Evolutionary conservation across 2,113 vertebrate genomes (phyloP), one percentile per base, ranked within the genome.

Genomic region (Pterophyllum scalare): DNA sequence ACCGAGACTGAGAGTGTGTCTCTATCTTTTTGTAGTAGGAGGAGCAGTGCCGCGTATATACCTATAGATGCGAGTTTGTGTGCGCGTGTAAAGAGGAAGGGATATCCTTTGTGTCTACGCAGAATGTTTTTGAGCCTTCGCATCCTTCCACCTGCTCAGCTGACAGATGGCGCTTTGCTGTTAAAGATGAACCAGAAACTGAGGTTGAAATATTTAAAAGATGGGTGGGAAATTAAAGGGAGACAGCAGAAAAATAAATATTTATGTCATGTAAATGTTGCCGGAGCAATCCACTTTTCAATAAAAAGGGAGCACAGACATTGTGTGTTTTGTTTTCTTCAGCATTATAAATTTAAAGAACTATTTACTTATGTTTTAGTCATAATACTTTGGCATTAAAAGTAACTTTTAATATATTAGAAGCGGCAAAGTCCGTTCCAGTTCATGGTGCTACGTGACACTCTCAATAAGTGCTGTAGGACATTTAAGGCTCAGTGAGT

Each of bases 141-240:
- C 58, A 70, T 81, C 77, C 78, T 67, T 81, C 74, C 89, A 91
- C 88, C 89, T 91, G 87, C 79, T 90, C 74, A 82, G 67, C 82
- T 35, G 77, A 61, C 86, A 88, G 91, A 92, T 86, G 88, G 89
- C 46, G 80, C 20, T 26, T 74, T 22, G 79, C 77, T 86, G 58
- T 75, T 84, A 52, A 74, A 88, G 60, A 79, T 57, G 77, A 75
- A 80, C 80, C 87, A 74, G 54, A 38, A 35, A 6, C 46, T 9
- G 52, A 20, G 22, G 72, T 76, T 81, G 60, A 57, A 81, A 82
- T 65, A 52, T 70, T 59, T 31, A 52, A 70, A 20, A 11, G 33
- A 5, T 4, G 26, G 17, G 11, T 58, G 60, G 9, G 2, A 79
- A 54, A 35, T 28, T n/a, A 9, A 62, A 19, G 19, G 38, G 6